Evolutionary conservation across 2,797 vertebrate genomes (phyloP).

Genomic region (Loris lydekkerianus): DNA sequence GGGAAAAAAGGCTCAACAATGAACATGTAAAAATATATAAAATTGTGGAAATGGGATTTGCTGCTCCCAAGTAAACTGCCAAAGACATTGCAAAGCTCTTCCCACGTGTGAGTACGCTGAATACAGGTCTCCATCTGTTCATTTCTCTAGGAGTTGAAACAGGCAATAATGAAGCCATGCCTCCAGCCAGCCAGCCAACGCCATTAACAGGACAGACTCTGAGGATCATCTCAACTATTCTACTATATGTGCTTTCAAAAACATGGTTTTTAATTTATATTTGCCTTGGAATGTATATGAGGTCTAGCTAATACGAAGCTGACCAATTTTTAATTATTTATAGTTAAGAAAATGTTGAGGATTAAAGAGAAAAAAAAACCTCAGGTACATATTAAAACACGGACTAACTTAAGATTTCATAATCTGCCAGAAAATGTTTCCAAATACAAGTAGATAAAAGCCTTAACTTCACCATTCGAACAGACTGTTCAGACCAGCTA

Average conservation of each 20-base stretch:
- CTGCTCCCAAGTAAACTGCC: conserved; percentile 25
- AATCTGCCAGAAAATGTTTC: neutral
- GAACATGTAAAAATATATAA: neutral
- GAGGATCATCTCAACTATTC: neutral
- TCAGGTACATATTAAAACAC: neutral
- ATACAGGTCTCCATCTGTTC: neutral
- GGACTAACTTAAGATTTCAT: neutral
- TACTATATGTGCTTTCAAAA: neutral
- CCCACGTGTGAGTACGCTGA: neutral
- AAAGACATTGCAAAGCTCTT: neutral
- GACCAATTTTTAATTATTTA: neutral
- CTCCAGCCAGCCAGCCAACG: neutral
- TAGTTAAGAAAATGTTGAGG: neutral
- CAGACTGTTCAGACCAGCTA: neutral
- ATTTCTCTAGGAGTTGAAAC: conserved; percentile 35
- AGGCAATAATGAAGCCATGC: neutral
- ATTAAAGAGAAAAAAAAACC: neutral
- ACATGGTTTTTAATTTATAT: conserved; percentile 5
- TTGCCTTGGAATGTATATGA: neutral
- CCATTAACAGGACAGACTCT: neutral
- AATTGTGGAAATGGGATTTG: conserved; percentile 45
- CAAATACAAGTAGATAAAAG: neutral
- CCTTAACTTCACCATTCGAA: neutral
- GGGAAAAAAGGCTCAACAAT: neutral
- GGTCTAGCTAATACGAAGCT: neutral